Evolutionary conservation across 2,797 vertebrate species (phyloP).

Genomic region (Pampus argenteus): DNA sequence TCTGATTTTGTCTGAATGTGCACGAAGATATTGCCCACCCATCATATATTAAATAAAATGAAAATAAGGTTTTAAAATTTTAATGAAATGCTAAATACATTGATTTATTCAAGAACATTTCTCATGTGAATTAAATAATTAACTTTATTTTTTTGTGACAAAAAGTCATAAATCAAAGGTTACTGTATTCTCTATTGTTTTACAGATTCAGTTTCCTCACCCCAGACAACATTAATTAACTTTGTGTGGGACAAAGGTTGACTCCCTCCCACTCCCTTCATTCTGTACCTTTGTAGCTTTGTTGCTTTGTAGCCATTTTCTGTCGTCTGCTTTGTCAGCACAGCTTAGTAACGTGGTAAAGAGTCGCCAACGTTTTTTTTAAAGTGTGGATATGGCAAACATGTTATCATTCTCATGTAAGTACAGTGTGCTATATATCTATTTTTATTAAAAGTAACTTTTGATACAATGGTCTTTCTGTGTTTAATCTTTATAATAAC

Average conservation of each 20-base stretch:
- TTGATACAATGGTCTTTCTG: background rate
- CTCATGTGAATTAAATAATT: background rate
- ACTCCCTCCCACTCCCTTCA: background rate
- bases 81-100: background rate
- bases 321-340: background rate
- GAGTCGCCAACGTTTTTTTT: conserved; percentile 1
- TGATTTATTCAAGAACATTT: background rate
- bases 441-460: background rate
- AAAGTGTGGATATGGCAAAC: conserved; percentile 16
- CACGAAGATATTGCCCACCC: background rate
- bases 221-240: conserved; percentile 30
- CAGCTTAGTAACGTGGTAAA: background rate
- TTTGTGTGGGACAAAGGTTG: conserved; percentile 51
- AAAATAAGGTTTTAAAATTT: conserved; percentile 2
- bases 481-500: conserved; percentile 15
- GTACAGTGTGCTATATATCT: conserved; percentile 24
- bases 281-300: background rate
- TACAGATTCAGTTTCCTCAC: background rate
- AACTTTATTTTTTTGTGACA: background rate
- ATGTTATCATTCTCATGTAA: conserved; percentile 24
- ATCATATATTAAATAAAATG: background rate
- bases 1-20: background rate
- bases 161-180: conserved; percentile 14
- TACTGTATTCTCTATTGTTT: background rate
- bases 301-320: conserved; percentile 6